phyloP scores from a whole-genome alignment of 1,140 invertebrate genomes.

The Mycetomoellerius zeteki region DNA sequence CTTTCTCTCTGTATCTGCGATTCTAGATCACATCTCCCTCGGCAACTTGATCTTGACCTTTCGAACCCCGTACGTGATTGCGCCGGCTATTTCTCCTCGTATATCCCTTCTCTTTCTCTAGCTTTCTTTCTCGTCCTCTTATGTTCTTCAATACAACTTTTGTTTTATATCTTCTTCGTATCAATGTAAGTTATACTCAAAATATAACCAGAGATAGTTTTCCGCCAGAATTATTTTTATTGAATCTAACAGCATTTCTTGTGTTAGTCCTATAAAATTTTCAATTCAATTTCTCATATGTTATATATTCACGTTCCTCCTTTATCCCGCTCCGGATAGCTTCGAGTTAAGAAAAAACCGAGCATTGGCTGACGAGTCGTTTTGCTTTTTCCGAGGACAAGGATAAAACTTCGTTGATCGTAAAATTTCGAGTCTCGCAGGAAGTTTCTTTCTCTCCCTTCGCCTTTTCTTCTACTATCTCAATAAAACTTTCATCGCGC shows the following conservation, averaged over 20 bases:
- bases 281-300: neutral
- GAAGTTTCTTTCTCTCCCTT: constrained; percentile 8
- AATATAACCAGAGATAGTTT: neutral
- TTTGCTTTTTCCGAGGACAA: constrained; percentile 41
- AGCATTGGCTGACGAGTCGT: constrained; percentile 63
- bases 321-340: neutral
- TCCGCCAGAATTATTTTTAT: constrained; percentile 1
- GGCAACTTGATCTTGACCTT: constrained; percentile 77
- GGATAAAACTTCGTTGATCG: constrained; percentile 52
- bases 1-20: constrained; percentile 62
- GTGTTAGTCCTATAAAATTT: constrained; percentile 2
- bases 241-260: neutral
- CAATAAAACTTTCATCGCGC: constrained; percentile 77
- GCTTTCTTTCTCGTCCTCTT: neutral
- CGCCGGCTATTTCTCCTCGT: constrained; percentile 57
- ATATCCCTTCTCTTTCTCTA: constrained; percentile 48
- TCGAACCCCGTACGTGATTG: constrained; percentile 70
- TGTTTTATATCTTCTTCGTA: neutral
- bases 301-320: neutral
- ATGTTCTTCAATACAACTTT: neutral
- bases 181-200: neutral
- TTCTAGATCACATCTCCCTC: constrained; percentile 67
- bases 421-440: constrained; percentile 64
- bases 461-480: constrained; percentile 41
- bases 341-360: constrained; percentile 50